phyloP scores from a whole-genome alignment of 2,113 vertebrate genomes.

The Planiliza haematocheilus region DNA sequence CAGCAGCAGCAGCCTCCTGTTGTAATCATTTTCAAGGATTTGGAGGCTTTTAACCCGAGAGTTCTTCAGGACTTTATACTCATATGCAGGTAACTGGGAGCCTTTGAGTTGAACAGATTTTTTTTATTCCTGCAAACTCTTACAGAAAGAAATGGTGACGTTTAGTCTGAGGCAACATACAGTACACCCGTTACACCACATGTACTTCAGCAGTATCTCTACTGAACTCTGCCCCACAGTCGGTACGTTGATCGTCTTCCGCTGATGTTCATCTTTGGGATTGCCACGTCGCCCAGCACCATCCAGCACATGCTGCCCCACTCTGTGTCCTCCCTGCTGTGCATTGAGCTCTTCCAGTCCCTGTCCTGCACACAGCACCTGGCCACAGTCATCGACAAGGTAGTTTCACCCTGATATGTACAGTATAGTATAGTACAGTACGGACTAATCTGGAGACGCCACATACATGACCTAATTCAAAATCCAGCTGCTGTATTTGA shows the following conservation, averaged over 20 bases:
- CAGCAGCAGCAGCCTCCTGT: conserved; percentile 85
- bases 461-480: no score
- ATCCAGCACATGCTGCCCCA: conserved; percentile 94
- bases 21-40: conserved; percentile 93
- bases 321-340: conserved; percentile 93
- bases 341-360: conserved; percentile 96
- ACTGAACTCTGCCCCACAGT: conserved; percentile 74
- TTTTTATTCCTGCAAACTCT: neutral
- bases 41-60: conserved; percentile 92
- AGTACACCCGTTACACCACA: neutral
- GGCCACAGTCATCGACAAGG: conserved; percentile 93
- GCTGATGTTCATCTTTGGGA: conserved; percentile 93
- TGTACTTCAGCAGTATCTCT: neutral
- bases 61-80: conserved; percentile 94
- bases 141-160: neutral
- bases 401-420: conserved; percentile 61
- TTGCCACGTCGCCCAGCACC: conserved; percentile 94
- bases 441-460: neutral
- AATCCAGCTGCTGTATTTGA: no score
- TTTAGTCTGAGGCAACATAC: no score
- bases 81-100: conserved; percentile 89
- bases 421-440: no score
- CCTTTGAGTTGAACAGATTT: no score
- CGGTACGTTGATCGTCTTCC: conserved; percentile 90
- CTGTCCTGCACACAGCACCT: conserved; percentile 94